A percentile compares a stretch with the other conserved stretches of the same genome.
Conservation (phyloP, 2,113 vertebrate species). For the Asarcornis scutulata region DNA sequence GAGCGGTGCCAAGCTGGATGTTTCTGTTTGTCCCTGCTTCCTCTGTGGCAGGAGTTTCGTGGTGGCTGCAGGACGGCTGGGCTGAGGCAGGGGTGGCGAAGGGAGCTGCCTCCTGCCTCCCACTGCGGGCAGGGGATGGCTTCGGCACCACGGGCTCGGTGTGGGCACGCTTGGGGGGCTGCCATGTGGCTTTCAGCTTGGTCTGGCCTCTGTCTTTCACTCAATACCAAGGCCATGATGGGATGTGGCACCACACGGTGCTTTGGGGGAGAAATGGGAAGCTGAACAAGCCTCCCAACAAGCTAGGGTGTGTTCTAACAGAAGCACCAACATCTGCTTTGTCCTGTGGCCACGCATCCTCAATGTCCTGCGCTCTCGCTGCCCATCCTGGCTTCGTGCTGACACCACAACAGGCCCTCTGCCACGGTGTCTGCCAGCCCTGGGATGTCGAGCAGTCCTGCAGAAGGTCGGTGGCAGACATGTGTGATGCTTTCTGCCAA, state of each 20-base stretch:
- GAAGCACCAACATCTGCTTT: neutral
- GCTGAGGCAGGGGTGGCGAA: neutral
- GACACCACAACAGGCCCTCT: neutral
- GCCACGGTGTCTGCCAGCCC: neutral
- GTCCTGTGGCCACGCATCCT: neutral
- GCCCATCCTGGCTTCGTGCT: neutral
- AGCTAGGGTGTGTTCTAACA: neutral
- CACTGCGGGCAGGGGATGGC: neutral
- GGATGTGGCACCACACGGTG: neutral
- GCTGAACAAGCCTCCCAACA: neutral
- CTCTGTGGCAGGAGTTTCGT: neutral
- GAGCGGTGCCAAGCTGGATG: slow-evolving; percentile 18
- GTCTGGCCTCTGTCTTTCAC: neutral
- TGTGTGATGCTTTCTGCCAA: neutral
- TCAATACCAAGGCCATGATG: neutral
- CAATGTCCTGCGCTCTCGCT: neutral
- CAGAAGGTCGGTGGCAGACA: accelerated
- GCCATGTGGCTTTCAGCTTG: slow-evolving; percentile 2
- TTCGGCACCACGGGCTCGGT: neutral
- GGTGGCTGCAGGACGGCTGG: neutral
- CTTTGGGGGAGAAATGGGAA: neutral
- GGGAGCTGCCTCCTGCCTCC: neutral
- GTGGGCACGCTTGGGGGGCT: neutral
- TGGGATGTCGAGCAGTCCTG: neutral
- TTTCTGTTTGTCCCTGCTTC: slow-evolving; percentile 28